Evolutionary conservation across 2,113 vertebrate species (phyloP), one percentile per base, ranked within the genome.

Genomic region (Castor canadensis): DNA sequence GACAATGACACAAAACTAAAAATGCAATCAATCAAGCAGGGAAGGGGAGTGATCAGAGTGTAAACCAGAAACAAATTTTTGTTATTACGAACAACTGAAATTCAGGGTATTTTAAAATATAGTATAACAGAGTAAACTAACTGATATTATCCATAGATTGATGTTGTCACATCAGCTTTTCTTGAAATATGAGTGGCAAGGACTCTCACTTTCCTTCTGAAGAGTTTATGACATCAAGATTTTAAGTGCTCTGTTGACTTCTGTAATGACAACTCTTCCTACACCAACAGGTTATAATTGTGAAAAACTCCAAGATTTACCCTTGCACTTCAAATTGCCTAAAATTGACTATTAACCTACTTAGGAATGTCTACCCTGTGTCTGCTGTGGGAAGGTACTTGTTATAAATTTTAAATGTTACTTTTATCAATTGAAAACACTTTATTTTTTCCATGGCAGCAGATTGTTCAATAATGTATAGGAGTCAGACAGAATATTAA

Each of bases 11-110:
- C 1, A 38, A 54, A 80, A 43, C 3, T 17, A 28, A 92, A 81
- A 47, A 45, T n/a, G 9, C 13, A 26, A 28, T 3, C 30, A 58
- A 3, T 16, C n/a, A 5, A 22, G 38, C 5, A 5, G 6, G 1
- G 2, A 24, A 1, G 15, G 81, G 16, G 3, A 35, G 9, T 13
- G 3, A 15, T 47, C 52, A 47, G 30, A 26, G 2, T n/a, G 22
- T 89, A 30, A 84, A 4, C 2, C 9, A 28, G 54, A 93, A 79
- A 35, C 60, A 49, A 45, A 13, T 9, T 3, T 73, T 40, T 69
- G 45, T 20, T 43, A 30, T 54, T 56, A 40, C 62, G 38, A 91
- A 8, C 7, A 20, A 60, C 66, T 16, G 28, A 86, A 95, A 81
- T 54, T 6, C 82, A 52, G 30, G 4, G 8, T 32, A 91, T 26